Percentiles rank a stretch among this genome's conserved stretches.
Conservation (phyloP, 1,140 invertebrate species). For the Sarcophaga bullata region DNA sequence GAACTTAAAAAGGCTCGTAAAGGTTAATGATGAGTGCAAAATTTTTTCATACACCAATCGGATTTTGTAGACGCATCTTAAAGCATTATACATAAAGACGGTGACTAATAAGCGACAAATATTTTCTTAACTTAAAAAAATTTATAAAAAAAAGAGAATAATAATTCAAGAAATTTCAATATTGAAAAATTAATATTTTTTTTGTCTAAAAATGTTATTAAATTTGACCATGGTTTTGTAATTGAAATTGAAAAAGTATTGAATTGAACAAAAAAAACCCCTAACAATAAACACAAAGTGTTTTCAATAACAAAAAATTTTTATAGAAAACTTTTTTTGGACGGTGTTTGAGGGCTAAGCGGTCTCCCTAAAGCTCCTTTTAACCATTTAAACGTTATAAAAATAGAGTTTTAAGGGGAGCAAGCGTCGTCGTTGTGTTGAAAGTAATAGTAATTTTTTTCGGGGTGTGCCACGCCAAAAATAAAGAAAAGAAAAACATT, state of each 20-base stretch:
- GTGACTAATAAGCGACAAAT: slow-evolving; percentile 23
- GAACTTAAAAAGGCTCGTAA: slow-evolving; percentile 39
- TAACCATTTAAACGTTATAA: background rate
- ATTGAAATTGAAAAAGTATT: background rate
- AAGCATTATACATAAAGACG: slow-evolving; percentile 27
- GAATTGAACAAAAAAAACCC: background rate
- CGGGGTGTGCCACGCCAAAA: slow-evolving; percentile 28
- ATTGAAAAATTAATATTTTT: background rate
- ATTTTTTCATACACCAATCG: slow-evolving; percentile 47
- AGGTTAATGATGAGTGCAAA: slow-evolving; percentile 46
- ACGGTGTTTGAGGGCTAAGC: background rate
- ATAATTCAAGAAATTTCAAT: background rate
- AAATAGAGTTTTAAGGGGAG: slow-evolving; percentile 31
- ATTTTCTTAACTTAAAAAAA: background rate
- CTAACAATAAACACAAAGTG: background rate
- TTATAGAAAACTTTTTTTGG: background rate
- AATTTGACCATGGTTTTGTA: background rate
- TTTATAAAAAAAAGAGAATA: background rate
- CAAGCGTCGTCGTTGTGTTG: slow-evolving; percentile 2
- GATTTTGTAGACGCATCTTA: slow-evolving; percentile 43
- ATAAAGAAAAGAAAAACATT: background rate
- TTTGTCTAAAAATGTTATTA: background rate
- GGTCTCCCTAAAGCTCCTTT: background rate
- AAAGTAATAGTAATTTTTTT: slow-evolving; percentile 38
- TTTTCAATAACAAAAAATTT: background rate